Conservation (phyloP, 2,888 invertebrate species). For the Acholoe squamosa region DNA sequence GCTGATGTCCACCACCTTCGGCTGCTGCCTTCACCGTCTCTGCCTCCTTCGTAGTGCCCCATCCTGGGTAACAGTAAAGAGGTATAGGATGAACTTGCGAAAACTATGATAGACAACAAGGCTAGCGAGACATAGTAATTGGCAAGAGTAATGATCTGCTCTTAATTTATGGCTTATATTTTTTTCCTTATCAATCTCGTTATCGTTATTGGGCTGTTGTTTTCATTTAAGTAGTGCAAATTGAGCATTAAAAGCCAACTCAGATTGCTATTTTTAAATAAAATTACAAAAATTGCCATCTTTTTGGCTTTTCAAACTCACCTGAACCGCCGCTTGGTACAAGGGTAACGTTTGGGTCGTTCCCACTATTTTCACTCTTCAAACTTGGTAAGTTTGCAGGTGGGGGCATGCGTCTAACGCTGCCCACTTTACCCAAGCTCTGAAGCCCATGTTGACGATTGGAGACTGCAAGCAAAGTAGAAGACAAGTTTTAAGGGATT, state of each 20-base stretch:
- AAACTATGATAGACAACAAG: too few species aligned
- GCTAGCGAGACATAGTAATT: too few species aligned
- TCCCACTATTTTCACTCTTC: constrained; percentile 95
- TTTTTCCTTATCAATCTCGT: too few species aligned
- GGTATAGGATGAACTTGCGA: too few species aligned
- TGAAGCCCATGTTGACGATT: constrained; percentile 99
- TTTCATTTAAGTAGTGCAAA: too few species aligned
- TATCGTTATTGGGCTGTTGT: too few species aligned
- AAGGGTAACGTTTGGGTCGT: constrained; percentile 90
- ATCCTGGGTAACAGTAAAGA: constrained; percentile 57
- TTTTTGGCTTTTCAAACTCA: too few species aligned
- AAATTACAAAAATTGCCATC: too few species aligned
- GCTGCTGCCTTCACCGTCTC: constrained; percentile 67
- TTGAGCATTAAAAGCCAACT: too few species aligned
- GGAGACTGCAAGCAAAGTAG: constrained; percentile 82
- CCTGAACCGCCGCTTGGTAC: constrained; percentile 89
- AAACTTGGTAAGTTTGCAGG: constrained; percentile 99
- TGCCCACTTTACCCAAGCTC: constrained; percentile 99
- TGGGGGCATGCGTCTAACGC: constrained; percentile 93
- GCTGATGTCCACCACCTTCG: constrained; percentile 76
- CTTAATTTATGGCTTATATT: too few species aligned
- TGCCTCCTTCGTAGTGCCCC: constrained; percentile 64
- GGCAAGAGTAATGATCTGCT: too few species aligned
- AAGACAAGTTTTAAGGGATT: neutral
- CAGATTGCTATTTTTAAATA: too few species aligned